Evolutionary conservation across 2,888 invertebrate genomes (phyloP).

Genomic region (Andrena bucephala): DNA sequence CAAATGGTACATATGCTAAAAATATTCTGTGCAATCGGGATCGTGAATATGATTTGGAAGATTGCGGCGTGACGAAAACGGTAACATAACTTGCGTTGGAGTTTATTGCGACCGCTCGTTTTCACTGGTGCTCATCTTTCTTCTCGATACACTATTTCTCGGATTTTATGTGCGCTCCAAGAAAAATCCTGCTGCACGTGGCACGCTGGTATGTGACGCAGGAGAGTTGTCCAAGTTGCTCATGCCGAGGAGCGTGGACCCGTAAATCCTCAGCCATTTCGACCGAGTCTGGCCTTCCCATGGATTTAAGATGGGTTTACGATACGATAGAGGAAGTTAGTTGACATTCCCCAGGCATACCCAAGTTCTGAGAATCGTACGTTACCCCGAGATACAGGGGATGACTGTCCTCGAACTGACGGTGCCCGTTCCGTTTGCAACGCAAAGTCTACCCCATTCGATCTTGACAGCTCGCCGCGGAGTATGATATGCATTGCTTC

Average conservation of each 20-base stretch:
- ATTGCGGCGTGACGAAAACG: too few species aligned
- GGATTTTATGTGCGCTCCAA: not conserved
- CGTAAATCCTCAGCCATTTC: conserved; percentile 20
- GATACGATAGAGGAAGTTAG: conserved; percentile 25
- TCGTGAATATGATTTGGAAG: too few species aligned
- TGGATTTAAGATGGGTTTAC: conserved; percentile 33
- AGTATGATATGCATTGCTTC: too few species aligned
- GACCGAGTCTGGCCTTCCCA: conserved; percentile 18
- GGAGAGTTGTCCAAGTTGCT: conserved; percentile 9
- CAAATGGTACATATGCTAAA: too few species aligned
- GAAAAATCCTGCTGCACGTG: not conserved
- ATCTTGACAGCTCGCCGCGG: too few species aligned
- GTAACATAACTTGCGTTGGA: too few species aligned
- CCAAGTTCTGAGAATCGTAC: conserved; percentile 6
- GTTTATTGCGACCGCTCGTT: not conserved
- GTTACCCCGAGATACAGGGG: conserved; percentile 6
- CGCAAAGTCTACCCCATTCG: not conserved
- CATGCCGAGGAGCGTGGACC: conserved; percentile 6
- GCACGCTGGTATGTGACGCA: conserved; percentile 1
- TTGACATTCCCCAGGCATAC: conserved; percentile 17
- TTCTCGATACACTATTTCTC: not conserved
- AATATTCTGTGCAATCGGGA: too few species aligned
- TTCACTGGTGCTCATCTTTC: not conserved
- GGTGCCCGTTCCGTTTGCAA: not conserved
- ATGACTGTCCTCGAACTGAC: not conserved